phyloP scores from a whole-genome alignment of 2,113 vertebrate species.

The Campylomormyrus tamandua region DNA sequence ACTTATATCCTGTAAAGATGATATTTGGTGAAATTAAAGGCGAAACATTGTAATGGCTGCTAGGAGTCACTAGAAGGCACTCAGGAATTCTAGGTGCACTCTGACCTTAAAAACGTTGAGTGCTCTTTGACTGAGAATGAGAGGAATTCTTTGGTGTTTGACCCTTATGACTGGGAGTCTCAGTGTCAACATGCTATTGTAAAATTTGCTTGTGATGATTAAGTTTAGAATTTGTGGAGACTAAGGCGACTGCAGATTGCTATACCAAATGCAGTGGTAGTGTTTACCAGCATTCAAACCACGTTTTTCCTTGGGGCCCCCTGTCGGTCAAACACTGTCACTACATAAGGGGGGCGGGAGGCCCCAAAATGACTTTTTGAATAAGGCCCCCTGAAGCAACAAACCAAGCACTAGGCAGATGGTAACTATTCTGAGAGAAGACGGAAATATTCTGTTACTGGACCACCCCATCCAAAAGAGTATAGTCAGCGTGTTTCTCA shows the following conservation, averaged over 20 bases:
- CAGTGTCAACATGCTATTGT: neutral
- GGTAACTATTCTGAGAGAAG: neutral
- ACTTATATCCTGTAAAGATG: neutral
- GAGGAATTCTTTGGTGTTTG: neutral
- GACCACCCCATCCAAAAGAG: neutral
- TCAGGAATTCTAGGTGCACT: neutral
- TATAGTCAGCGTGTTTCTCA: neutral
- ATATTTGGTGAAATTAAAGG: neutral
- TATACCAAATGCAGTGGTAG: neutral
- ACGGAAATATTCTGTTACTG: neutral
- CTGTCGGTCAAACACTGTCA: neutral
- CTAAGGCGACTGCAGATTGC: neutral
- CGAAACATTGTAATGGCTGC: neutral
- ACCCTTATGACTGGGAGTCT: neutral
- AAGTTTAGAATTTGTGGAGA: neutral
- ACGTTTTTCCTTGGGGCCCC: neutral
- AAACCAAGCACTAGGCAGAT: neutral
- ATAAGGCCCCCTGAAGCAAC: neutral
- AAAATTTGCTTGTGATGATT: neutral
- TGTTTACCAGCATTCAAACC: neutral
- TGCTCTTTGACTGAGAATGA: neutral
- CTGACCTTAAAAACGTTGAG: neutral
- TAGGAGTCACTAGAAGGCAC: neutral
- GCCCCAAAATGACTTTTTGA: neutral
- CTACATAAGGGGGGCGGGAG: neutral